Evolutionary conservation across 2,888 invertebrate species (phyloP), one percentile per base, ranked within the genome.

Genomic region (Strigamia crassipes): DNA sequence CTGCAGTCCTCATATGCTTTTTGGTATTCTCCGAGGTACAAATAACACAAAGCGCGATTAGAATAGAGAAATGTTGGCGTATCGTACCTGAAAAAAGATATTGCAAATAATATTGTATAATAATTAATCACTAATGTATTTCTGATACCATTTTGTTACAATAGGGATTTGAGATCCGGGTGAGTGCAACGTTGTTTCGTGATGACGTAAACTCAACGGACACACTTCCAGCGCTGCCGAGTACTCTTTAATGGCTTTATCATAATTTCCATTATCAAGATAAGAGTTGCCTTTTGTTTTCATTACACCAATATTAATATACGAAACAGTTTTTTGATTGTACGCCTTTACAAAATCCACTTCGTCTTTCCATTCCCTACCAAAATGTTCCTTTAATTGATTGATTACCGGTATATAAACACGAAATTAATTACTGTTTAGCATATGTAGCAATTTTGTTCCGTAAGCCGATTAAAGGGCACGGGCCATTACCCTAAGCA

Each of bases 241-340:
- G 31, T 78, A 78, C n/a, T 38, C 34, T 78, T 78, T 38, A 18
- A 78, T 78, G n/a, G 78, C 78, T 38, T 31, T 38, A n/a, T 78
- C 34, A 23, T 78, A 78, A 78, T 78, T 78, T 31, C 78, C 78
- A 78, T 78, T 78, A 6, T 78, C 78, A 13, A 78, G 78, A 78
- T 31, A 78, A 23, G 38, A 31, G 12, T 38, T 38, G 18, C 78
- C 78, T 38, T 15, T 78, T 78, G 78, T 78, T 38, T 38, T 78
- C 78, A 78, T 38, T 5, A 78, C 4, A n/a, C 38, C 61, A 23
- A 61, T 61, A 18, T 61, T 61, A 9, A 18, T 2, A 10, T 61
- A 61, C 4, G 31, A 31, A 21, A 78, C 18, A 4, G 38, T 27
- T 78, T 78, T 78, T 78, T 78, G 31, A 31, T 78, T 78, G 13